phyloP scores from a whole-genome alignment of 2,797 vertebrate genomes.

The Sylvilagus floridanus region DNA sequence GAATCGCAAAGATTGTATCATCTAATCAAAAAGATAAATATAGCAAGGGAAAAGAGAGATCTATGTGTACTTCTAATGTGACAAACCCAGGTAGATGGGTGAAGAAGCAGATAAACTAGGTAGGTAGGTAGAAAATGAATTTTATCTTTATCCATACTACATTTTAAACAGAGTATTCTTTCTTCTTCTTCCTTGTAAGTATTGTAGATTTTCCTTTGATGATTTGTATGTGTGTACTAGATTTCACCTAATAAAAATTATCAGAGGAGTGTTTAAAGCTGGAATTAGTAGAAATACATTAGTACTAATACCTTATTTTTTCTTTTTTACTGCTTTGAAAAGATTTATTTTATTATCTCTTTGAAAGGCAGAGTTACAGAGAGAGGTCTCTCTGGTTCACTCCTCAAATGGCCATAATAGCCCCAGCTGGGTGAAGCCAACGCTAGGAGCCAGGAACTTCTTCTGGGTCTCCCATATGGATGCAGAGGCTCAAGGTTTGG shows the following conservation, averaged over 20 bases:
- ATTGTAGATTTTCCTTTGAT: not conserved
- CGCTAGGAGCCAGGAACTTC: too few species aligned
- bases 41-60: not conserved
- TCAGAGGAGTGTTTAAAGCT: not conserved
- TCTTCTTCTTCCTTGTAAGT: not conserved
- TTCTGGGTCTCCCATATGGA: too few species aligned
- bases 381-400: too few species aligned
- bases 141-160: not conserved
- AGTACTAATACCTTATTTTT: too few species aligned
- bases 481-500: too few species aligned
- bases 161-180: not conserved
- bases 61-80: not conserved
- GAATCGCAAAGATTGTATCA: slow-evolving; percentile 1
- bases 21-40: not conserved
- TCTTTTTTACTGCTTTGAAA: too few species aligned
- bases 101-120: not conserved
- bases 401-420: too few species aligned
- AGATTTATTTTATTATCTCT: too few species aligned
- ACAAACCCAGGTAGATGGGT: not conserved
- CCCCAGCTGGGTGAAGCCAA: too few species aligned
- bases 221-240: not conserved
- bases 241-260: not conserved
- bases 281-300: not conserved
- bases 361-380: too few species aligned
- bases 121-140: not conserved